Evolutionary conservation across 2,888 invertebrate species (phyloP).

Genomic region (Tipula lateralis): DNA sequence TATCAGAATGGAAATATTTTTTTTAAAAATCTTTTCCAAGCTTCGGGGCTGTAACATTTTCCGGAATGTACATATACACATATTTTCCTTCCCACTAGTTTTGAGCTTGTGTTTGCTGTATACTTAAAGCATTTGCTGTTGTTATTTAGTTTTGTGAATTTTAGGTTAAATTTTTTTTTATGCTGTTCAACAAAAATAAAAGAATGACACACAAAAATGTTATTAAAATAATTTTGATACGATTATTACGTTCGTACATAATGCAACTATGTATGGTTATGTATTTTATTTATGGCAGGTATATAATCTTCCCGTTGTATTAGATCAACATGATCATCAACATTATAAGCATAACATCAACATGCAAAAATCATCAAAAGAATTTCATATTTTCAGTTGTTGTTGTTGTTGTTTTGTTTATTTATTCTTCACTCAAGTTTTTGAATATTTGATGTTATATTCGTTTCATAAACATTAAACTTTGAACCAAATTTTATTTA

Average conservation of each 20-base stretch:
- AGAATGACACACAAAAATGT: neutral
- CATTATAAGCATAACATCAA: neutral
- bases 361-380: neutral
- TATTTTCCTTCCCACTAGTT: neutral
- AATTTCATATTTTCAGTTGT: neutral
- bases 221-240: neutral
- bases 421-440: neutral
- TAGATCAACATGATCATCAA: neutral
- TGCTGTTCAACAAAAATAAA: neutral
- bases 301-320: neutral
- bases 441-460: neutral
- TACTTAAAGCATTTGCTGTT: neutral
- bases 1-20: neutral
- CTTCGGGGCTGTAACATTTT: neutral
- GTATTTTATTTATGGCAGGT: neutral
- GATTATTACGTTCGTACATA: too few relatives aligned
- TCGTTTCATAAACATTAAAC: slow-evolving; percentile 6
- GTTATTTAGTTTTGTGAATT: neutral
- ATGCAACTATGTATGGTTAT: neutral
- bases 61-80: neutral
- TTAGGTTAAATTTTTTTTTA: neutral
- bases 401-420: neutral
- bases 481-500: neutral
- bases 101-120: neutral
- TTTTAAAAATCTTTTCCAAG: neutral